Evolutionary conservation across 2,797 vertebrate species (phyloP), one percentile per base, ranked within the genome.

Genomic region (Lateolabrax maculatus): DNA sequence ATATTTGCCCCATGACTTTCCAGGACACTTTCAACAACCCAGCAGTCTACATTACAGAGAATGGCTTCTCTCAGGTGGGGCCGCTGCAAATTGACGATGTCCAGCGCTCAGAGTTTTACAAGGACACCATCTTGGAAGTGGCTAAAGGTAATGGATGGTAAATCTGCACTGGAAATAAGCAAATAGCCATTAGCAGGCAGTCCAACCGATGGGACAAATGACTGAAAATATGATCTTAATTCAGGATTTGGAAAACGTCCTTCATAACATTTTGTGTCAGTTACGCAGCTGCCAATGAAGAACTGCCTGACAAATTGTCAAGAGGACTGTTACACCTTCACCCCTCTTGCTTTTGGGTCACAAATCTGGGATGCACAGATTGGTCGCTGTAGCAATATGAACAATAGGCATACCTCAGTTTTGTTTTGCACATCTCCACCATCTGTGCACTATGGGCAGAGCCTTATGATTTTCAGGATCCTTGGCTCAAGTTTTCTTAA

Each of bases 41-140:
- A 9, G 67, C 89, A 65, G 95, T 98, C 95, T 97, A 97, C 93
- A 96, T 98, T 81, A 97, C 96, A 1, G 96, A 97, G 94, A 98
- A 96, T 39, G 96, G 97, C 62, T 97, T 98, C 94, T 94, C 95
- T 79, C 96, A 96, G 92, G 87, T 84, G 81, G 96, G 96, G 69
- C 93, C 90, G 6, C 77, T 93, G 87, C 74, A 94, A 65, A 89
- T 96, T 44, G 95, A 97, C 84, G 96, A 97, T 83, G 77, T 80
- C 77, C 94, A 94, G 53, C 53, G 84, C 58, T 93, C 93, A 68
- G 79, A 90, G 58, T 95, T 95, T 94, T 98, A 97, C 93, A 94
- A 89, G 83, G 94, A 96, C 87, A 95, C 95, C 72, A 93, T 98
- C 89, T 82, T 89, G 81, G 95, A 97, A 93, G 93, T 98, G 87